Evolutionary conservation across 1,140 invertebrate genomes (phyloP).

Genomic region (Metaphire vulgaris): DNA sequence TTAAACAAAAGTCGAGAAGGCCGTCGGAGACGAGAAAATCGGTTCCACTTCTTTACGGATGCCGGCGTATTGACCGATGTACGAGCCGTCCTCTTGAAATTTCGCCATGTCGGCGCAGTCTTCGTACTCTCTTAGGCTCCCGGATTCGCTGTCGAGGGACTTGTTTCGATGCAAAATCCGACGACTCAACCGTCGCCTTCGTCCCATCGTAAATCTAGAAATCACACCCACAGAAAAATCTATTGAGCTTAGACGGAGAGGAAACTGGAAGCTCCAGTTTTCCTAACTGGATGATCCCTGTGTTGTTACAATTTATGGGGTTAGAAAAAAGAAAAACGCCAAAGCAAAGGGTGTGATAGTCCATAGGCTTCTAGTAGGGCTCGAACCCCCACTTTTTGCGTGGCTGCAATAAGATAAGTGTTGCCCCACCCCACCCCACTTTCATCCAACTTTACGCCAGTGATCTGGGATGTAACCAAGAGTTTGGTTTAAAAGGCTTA

Average conservation of each 20-base stretch:
- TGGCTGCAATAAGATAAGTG: no score
- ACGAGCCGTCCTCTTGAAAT: conserved; percentile 95
- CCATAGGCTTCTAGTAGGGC: no score
- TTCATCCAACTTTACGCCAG: no score
- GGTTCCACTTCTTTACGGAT: conserved; percentile 42
- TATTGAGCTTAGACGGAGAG: not conserved
- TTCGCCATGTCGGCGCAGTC: conserved; percentile 79
- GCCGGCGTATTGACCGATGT: conserved; percentile 88
- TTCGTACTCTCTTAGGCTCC: conserved; percentile 96
- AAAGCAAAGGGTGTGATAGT: no score
- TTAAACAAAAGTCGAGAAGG: conserved; percentile 30
- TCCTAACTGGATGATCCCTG: no score
- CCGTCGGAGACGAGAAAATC: conserved; percentile 6
- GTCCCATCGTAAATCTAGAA: conserved; percentile 19
- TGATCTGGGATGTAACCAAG: no score
- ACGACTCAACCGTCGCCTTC: conserved; percentile 10
- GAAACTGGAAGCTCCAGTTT: no score
- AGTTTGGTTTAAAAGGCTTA: no score
- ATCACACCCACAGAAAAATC: not conserved
- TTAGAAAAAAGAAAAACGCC: no score
- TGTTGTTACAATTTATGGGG: no score
- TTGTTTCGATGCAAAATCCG: conserved; percentile 31
- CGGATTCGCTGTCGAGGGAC: conserved; percentile 51
- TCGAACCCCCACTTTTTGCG: no score
- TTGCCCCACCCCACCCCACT: no score